These are phyloP conservation scores for Hirudo medicinalis DNA, from an alignment of 1,140 invertebrate species.

Conservation along the genomic window DNA sequence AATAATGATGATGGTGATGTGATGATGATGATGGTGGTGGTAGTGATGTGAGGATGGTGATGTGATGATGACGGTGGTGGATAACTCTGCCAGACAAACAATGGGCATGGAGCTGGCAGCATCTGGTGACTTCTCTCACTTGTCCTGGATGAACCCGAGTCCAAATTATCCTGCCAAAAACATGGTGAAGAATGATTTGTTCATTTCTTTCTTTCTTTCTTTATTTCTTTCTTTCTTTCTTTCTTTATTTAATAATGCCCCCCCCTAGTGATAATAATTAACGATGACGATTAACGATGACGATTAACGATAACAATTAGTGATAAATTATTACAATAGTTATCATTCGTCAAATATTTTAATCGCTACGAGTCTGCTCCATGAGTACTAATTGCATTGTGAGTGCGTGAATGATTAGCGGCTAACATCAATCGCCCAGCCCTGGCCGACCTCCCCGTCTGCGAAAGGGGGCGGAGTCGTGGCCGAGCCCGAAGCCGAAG, in stretches of 20 bases:
- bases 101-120: neutral
- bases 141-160: neutral
- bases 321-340: neutral
- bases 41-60: too few relatives aligned
- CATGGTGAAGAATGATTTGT: too few relatives aligned
- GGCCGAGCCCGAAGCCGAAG: slow-evolving; percentile 22
- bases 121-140: neutral
- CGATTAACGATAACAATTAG: too few relatives aligned
- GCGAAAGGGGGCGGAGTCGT: neutral
- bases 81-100: neutral
- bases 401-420: neutral
- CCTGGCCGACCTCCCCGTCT: too few relatives aligned
- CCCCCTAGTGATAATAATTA: neutral
- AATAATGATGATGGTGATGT: too few relatives aligned
- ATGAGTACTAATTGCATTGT: neutral
- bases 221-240: neutral
- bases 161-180: too few relatives aligned
- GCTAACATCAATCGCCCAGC: neutral
- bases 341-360: neutral
- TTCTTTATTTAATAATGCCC: neutral
- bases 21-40: too few relatives aligned
- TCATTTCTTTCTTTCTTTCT: too few relatives aligned
- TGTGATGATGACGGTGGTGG: too few relatives aligned
- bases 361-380: neutral
- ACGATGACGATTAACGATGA: too few relatives aligned